These are phyloP conservation scores for Zelostemma sp. DNA, from an alignment of 1,140 invertebrate genomes.

Conservation along the genomic window DNA sequence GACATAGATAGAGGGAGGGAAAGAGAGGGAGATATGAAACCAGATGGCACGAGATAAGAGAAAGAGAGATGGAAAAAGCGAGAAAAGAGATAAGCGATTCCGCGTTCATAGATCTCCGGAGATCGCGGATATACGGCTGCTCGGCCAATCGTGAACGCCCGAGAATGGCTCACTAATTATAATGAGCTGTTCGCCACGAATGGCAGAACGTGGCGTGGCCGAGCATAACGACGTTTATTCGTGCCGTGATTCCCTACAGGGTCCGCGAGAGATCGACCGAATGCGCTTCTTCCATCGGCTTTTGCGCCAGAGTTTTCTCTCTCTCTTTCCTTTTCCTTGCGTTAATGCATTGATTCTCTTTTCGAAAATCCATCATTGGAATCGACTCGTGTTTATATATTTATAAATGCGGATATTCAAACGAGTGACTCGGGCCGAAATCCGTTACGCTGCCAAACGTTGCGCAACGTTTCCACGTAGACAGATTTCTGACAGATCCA, in stretches of 20 bases:
- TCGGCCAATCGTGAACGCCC: conserved; percentile 30
- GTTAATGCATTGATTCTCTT: background rate
- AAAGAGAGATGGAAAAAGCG: conserved; percentile 9
- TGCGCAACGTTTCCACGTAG: background rate
- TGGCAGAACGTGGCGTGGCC: conserved; percentile 32
- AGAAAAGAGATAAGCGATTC: conserved; percentile 33
- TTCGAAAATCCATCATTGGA: no score
- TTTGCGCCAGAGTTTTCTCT: background rate
- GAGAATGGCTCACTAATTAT: conserved; percentile 58
- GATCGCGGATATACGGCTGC: conserved; percentile 38
- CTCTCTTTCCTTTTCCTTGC: background rate
- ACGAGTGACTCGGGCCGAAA: no score
- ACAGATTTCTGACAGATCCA: conserved; percentile 6
- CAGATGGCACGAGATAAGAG: conserved; percentile 24
- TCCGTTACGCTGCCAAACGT: background rate
- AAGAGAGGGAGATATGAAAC: conserved; percentile 8
- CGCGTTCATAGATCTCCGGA: conserved; percentile 50
- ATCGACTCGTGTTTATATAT: no score
- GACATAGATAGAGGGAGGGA: conserved; percentile 15
- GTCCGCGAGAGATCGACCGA: conserved; percentile 14
- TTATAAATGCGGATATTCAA: no score
- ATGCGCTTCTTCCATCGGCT: background rate
- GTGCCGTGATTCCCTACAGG: conserved; percentile 28
- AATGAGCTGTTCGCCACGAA: conserved; percentile 56
- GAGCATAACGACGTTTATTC: conserved; percentile 53